Evolutionary conservation across 1,140 invertebrate species (phyloP), one percentile per base, ranked within the genome.

Genomic region (Liolophura sinensis): DNA sequence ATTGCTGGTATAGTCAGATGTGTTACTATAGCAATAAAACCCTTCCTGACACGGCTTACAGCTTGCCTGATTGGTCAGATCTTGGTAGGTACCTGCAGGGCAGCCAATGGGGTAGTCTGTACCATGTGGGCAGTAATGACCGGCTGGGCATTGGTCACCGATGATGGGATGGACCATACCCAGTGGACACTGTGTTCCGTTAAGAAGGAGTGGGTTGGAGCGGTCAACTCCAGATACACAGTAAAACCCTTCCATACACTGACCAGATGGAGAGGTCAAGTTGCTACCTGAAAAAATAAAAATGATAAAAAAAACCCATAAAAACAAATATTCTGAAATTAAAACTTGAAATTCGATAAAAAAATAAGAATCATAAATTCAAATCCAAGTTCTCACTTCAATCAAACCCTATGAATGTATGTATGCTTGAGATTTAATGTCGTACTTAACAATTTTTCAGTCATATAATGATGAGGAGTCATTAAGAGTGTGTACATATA

Each of bases 1-100:
- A 68, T 77, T 74, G 18, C 72, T 60, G 47, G 68, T 67, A 61
- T 76, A 80, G 65, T 81, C 76, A 27, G 77, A 75, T 0, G 81
- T 81, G 65, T 79, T 81, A 25, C 68, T 72, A 54, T 68, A 69
- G 52, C 81, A 83, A 65, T 64, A 83, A 56, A 80, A 75, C 4
- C 81, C 81, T 25, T 71, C 70, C 18, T 79, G 78, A 67, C 81
- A 83, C 54, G 50, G 59, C 65, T 77, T 78, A 77, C 79, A 82
- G 48, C 63, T 55, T 31, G 67, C 67, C 68, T 78, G 73, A 71
- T 75, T 76, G 73, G 74, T 75, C 49, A 77, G 64, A 73, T 78
- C 71, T 62, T 82, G 79, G 68, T 80, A 81, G 5, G 70, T 72
- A n/a, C 81, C 81, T 27, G 79, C 69, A 52, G 78, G 73, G 60